Evolutionary conservation across 1,140 invertebrate species (phyloP), one percentile per base, ranked within the genome.

Genomic region (Hyles vespertilio): DNA sequence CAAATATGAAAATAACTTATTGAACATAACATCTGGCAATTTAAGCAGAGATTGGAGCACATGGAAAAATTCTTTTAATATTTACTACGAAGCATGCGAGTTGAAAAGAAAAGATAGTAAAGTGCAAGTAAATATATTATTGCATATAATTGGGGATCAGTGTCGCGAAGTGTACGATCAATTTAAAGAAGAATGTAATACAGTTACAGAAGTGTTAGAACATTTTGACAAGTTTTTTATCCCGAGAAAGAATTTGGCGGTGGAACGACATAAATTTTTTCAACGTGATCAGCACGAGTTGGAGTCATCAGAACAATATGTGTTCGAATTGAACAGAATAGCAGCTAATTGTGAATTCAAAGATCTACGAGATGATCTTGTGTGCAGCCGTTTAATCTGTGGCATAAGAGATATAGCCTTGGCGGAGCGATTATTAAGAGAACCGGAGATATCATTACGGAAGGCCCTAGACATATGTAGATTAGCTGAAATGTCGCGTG

Each of bases 201-300:
- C 44, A 8, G 44, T 45, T 7, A 45, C 7, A 45, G 44, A 45
- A n/a, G 11, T 68, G 58, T 40, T 71, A 8, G 9, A 49, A 33
- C 61, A 58, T 45, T 68, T 72, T 11, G 67, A 72, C 44, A n/a
- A 3, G 60, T 65, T 32, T n/a, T n/a, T n/a, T n/a, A n/a, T n/a
- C n/a, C n/a, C n/a, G n/a, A n/a, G n/a, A n/a, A n/a, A n/a, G n/a
- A 74, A 71, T 55, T 36, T 67, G 43, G 62, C 67, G 3, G 58
- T 74, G 22, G 67, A 74, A 59, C 45, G 67, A 11, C 70, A 67
- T 34, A 65, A 63, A 50, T 72, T 74, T 65, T 67, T 74, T 49
- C 59, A 36, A n/a, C n/a, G n/a, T n/a, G n/a, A n/a, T n/a, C n/a
- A n/a, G n/a, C n/a, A n/a, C n/a, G n/a, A n/a, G n/a, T 12, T 51